Evolutionary conservation across 2,888 invertebrate species (phyloP), one percentile per base, ranked within the genome.

Genomic region (Elysia crispata): DNA sequence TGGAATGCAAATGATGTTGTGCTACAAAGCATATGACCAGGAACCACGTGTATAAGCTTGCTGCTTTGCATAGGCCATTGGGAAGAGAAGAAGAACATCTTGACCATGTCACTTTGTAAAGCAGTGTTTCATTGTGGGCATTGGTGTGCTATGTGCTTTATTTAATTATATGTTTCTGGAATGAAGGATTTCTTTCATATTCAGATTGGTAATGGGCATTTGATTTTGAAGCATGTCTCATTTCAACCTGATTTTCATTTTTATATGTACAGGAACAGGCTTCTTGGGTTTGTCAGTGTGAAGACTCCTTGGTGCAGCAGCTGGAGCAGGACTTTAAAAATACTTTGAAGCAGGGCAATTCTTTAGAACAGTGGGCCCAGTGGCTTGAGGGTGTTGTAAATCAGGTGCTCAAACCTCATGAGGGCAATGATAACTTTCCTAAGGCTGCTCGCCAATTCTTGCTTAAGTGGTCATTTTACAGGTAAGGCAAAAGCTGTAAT

Each of bases 401-500:
- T 86, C 94, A 95, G 86, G 96, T 97, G 49, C 94, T 99, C 80
- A 96, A 96, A 87, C 96, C 97, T 81, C 97, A 97, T 93, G 96
- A 96, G 91, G 96, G 95, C 60, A 92, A 90, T 80, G 86, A 86
- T 18, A 88, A 90, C 83, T 92, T 91, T 82, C 89, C 91, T 25
- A 91, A 90, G 84, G 91, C 91, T 79, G 92, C 92, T 33, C 82
- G 97, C 72, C 97, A 98, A 90, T 97, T 99, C 93, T 94, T 99
- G 88, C 95, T 99, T 83, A 98, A 98, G 93, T 99, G 99, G 99
- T 98, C 97, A 86, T 99, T 98, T 94, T 99, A 98, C 93, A 97
- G 96, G 95, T 95, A 92, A 70, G 79, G 67, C 33, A 25, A 15
- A 18, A n/a, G n/a, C n/a, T n/a, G n/a, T n/a, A n/a, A n/a, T n/a